phyloP scores from a whole-genome alignment of 2,797 vertebrate genomes.

The Cossypha polioptera region DNA sequence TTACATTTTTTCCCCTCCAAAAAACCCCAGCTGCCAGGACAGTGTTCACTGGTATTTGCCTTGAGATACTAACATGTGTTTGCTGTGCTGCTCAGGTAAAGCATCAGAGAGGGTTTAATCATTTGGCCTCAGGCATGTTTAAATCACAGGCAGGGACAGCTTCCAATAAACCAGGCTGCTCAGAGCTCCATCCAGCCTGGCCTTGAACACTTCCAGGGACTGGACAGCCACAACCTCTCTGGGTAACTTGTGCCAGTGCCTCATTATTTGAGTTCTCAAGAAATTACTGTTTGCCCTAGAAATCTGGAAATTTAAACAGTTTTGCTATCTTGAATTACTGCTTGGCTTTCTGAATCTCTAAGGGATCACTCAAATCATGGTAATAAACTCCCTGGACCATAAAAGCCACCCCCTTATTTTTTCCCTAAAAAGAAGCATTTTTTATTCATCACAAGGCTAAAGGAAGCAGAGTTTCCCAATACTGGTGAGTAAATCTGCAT shows the following conservation, averaged over 20 bases:
- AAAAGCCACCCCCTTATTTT: not conserved
- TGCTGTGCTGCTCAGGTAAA: not conserved
- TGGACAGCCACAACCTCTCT: not conserved
- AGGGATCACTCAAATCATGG: not conserved
- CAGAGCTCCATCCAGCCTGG: not conserved
- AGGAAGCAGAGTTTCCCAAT: not conserved
- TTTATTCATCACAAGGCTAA: not conserved
- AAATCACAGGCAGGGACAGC: not conserved
- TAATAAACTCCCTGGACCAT: not conserved
- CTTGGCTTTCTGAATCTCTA: not conserved
- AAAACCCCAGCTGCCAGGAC: not conserved
- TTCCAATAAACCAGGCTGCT: not conserved
- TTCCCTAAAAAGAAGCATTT: rapidly evolving
- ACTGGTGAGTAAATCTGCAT: not conserved
- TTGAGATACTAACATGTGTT: not conserved
- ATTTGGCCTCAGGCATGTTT: not conserved
- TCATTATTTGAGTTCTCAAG: not conserved
- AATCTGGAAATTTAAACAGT: not conserved
- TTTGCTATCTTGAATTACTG: not conserved
- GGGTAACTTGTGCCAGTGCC: not conserved
- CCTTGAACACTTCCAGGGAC: not conserved
- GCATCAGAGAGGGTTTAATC: not conserved
- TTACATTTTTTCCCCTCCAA: not conserved
- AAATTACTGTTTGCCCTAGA: not conserved
- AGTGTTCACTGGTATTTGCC: not conserved